Evolutionary conservation across 35 echinoderm and acorn worm genomes (phyloP).

Genomic region (Ophiothrix spiculata): DNA sequence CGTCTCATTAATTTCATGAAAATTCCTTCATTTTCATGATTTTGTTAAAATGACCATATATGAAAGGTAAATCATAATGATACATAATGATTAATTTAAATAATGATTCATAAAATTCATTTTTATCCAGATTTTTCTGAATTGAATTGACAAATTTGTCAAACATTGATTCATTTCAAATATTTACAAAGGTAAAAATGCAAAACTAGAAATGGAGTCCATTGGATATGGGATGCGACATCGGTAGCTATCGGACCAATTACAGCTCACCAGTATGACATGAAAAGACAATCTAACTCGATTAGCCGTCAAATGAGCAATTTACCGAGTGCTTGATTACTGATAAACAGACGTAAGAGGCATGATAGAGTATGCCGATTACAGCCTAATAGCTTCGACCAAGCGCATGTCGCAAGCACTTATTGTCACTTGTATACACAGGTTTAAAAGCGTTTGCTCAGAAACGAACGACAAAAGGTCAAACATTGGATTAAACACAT

Average conservation of each 20-base stretch:
- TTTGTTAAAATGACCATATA: neutral
- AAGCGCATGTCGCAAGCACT: neutral
- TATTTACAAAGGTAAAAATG: neutral
- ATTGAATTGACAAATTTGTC: neutral
- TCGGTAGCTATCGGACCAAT: slow-evolving; percentile 5
- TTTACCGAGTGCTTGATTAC: slow-evolving; percentile 1
- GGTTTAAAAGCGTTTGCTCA: slow-evolving; percentile 5
- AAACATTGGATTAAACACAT: neutral
- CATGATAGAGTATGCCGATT: slow-evolving; percentile 3
- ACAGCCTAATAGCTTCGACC: neutral
- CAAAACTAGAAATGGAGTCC: neutral
- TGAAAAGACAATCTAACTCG: slow-evolving; percentile 10
- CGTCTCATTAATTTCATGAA: neutral
- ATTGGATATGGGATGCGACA: neutral
- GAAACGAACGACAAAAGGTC: neutral
- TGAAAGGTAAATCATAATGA: neutral
- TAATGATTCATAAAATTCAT: neutral
- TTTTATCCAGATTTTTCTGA: neutral
- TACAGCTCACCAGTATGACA: neutral
- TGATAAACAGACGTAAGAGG: neutral
- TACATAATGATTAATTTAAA: neutral
- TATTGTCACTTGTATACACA: slow-evolving; percentile 9
- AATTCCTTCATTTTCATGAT: too few relatives aligned
- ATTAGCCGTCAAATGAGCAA: slow-evolving; percentile 9
- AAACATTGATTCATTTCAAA: neutral